Evolutionary conservation across 2,888 invertebrate genomes (phyloP), one percentile per base, ranked within the genome.

Genomic region (Helobdella robusta): DNA sequence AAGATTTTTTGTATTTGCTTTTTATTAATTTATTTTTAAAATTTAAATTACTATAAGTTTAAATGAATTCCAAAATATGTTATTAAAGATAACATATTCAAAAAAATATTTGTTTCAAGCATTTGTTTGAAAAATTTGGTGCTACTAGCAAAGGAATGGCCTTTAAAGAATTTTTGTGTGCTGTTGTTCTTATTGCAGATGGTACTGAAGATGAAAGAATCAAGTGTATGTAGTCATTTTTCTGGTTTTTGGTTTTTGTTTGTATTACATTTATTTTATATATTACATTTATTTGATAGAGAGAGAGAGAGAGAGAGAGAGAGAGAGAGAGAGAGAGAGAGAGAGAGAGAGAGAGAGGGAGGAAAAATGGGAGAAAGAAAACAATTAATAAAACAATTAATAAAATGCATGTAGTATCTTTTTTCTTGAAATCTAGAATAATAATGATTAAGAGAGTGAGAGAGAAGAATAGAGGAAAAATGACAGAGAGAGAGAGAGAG

Each of bases 121-220:
- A 87, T 82, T 81, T 91, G 61, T 91, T 86, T 78, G 83, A 84
- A 72, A 89, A 89, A 48, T 91, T 89, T 79, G 91, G 91, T 28
- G 91, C 90, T 54, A 87, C 86, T 65, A 82, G 84, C 66, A 85
- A 88, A 74, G 91, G 91, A 40, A 87, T 92, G 70, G 83, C 85
- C 58, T 87, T 89, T 74, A 86, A 87, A 75, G 91, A 91, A 74
- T 82, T 91, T 32, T 82, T 91, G 35, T 89, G 89, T 78, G 90
- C 90, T 0, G 82, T 92, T 68, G 90, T 91, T 44, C 83, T 91
- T 6, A 84, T 92, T 66, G 91, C 91, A 4, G 86, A 88, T 74
- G 91, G 91, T 65, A 86, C 85, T 60, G 84, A 85, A 70, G 89
- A 91, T 72, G 91, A 92, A 78, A 90, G 88, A 83, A 86, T 89